A percentile compares a stretch with the other conserved stretches of the same genome.
phyloP scores from a whole-genome alignment of 2,888 invertebrate genomes.

The Euzetes globulus region DNA sequence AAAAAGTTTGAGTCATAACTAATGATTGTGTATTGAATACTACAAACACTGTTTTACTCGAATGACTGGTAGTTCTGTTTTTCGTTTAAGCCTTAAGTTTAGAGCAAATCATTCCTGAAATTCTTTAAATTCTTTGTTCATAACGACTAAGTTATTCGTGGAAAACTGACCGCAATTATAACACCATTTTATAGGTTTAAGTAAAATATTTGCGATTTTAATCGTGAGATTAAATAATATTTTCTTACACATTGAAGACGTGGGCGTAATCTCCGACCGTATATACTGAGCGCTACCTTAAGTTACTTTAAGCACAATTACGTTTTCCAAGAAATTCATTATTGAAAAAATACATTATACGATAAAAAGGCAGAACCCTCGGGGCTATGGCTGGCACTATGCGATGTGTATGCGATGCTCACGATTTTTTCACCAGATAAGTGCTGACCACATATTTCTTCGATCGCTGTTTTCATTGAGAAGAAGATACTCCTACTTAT shows the following conservation, averaged over 20 bases:
- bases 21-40: too few relatives aligned
- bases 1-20: too few relatives aligned
- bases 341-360: slow-evolving; percentile 8
- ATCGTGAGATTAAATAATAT: background rate
- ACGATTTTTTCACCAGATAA: slow-evolving; percentile 10
- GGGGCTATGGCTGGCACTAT: background rate
- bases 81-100: background rate
- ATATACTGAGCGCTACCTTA: slow-evolving; percentile 4
- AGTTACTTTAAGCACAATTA: slow-evolving; percentile 20
- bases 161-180: background rate
- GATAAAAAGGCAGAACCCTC: background rate
- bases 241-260: background rate
- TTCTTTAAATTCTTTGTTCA: background rate
- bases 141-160: background rate
- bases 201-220: background rate
- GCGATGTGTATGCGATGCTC: background rate
- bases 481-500: slow-evolving; percentile 24
- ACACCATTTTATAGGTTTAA: background rate
- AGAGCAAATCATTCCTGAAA: background rate
- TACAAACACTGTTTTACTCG: too few relatives aligned
- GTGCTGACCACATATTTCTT: slow-evolving; percentile 21
- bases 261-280: background rate
- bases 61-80: background rate
- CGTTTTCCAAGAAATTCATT: slow-evolving; percentile 23
- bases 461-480: slow-evolving; percentile 3